Evolutionary conservation across 2,797 vertebrate genomes (phyloP), one percentile per base, ranked within the genome.

Genomic region (Mionectes olivaceus): DNA sequence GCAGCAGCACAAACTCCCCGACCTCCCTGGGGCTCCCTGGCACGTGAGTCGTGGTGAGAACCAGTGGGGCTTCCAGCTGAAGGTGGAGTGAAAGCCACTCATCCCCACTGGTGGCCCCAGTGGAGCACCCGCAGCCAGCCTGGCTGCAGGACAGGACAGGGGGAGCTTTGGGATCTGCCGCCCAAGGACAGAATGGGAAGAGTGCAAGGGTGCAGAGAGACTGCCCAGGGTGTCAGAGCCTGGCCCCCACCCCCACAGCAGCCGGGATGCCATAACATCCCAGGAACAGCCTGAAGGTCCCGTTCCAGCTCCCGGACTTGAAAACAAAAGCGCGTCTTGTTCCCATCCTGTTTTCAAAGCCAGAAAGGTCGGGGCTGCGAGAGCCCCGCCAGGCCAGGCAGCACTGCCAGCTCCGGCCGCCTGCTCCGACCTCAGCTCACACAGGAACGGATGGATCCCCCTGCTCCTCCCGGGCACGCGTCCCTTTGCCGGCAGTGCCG

Each of bases 401-500:
- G 86, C 70, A 14, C 88, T 90, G 92, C 89, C 95, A 95, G 93
- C 89, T 95, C 87, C 49, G 0, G 0, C 28, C 0, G 13, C 75
- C 61, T 9, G 27, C 35, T 70, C 80, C 0, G 1, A 32, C 50
- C 73, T 78, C 27, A 0, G 70, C 46, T 68, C 24, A 3, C 1
- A 28, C 5, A 1, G 46, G 85, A 61, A 83, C 39, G 14, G 5
- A 27, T 0, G 2, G 0, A 27, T 83, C 35, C 65, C 44, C 2
- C 67, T 21, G 57, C 57, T 91, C 35, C 71, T 33, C 43, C 60
- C 1, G 4, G 56, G 56, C 41, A 2, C 6, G 4, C 0, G 0
- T 57, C 79, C 47, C 52, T 44, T 17, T 1, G 2, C 24, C 0
- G 0, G 44, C 39, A 24, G 37, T 0, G 1, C 37, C 0, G 0